Evolutionary conservation across 2,113 vertebrate species (phyloP), one percentile per base, ranked within the genome.

Genomic region (Pavo muticus): DNA sequence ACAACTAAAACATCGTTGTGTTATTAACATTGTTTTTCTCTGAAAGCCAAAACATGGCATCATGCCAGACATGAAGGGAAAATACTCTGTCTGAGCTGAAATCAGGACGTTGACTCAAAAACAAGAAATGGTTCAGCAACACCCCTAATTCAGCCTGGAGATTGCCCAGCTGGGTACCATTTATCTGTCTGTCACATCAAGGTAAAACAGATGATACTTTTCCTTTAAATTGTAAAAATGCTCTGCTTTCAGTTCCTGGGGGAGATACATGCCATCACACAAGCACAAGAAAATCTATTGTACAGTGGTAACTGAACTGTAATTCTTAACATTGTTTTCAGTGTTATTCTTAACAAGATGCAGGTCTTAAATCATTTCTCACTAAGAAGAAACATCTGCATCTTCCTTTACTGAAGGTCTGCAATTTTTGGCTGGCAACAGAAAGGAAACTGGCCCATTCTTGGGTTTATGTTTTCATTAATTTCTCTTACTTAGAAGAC

Each of bases 291-390:
- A 72, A 59, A 64, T 45, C 32, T 60, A 7, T 47, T 93, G 69
- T 84, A 65, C 37, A 42, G 11, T 81, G 40, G 23, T 68, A 91
- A 87, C 47, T 23, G 29, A 78, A 75, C 32, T 79, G 23, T 56
- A 78, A 65, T 87, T 78, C 76, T 87, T 79, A 52, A 72, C 23
- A 70, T 83, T 79, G 48, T 59, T 94, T 85, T 82, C 59, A 65
- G 10, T 76, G 32, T 44, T 85, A 61, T 52, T 75, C 25, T 89
- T 89, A 69, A 87, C 9, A 57, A 70, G 25, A 9, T 67, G 40
- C 12, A 88, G 14, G 27, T 79, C 68, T 85, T 73, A 79, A 84
- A 65, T 48, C 0, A 83, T 63, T 76, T 83, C 45, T 80, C 40
- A 39, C 8, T 73, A 70, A 85, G 48, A 85, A 90, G 40, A 81